Percentiles rank a stretch among this genome's conserved stretches.
Evolutionary conservation across 2,888 invertebrate species (phyloP).

Genomic region (Troglohyphantes excavatus): DNA sequence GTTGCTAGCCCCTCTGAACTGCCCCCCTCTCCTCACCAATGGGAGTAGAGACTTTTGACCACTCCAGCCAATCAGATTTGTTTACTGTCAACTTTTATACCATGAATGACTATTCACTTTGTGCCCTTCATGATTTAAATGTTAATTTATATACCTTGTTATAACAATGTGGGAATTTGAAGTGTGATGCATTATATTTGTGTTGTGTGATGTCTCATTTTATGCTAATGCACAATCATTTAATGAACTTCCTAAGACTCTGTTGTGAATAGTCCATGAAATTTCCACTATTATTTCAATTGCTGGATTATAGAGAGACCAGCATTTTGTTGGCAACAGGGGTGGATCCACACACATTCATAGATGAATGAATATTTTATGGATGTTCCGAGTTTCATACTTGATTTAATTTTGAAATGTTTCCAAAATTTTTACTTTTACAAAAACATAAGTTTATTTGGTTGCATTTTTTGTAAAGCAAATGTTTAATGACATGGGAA

Average conservation of each 20-base stretch:
- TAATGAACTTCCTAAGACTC: neutral
- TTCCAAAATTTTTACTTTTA: no score
- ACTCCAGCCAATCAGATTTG: constrained; percentile 52
- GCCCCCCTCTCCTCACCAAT: constrained; percentile 98
- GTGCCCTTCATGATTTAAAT: constrained; percentile 47
- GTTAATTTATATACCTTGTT: constrained; percentile 42
- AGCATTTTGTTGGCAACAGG: no score
- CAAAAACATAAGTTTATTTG: no score
- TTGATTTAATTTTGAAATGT: no score
- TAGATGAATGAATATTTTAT: no score
- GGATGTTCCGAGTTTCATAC: no score
- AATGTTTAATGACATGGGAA: no score
- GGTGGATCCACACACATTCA: no score
- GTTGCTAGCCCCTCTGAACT: constrained; percentile 99
- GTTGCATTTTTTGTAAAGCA: no score
- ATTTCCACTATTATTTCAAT: no score
- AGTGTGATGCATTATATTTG: constrained; percentile 6
- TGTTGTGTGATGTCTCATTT: neutral
- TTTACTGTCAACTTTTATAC: constrained; percentile 41
- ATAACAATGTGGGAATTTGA: neutral
- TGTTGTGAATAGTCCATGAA: no score
- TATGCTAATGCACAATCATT: constrained; percentile 41
- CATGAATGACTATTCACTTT: constrained; percentile 34
- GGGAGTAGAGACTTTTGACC: constrained; percentile 89
- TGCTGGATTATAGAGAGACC: no score